These are phyloP conservation scores for Ichneumoninae sp. DNA, from an alignment of 2,888 invertebrate genomes.

Conservation along the genomic window DNA sequence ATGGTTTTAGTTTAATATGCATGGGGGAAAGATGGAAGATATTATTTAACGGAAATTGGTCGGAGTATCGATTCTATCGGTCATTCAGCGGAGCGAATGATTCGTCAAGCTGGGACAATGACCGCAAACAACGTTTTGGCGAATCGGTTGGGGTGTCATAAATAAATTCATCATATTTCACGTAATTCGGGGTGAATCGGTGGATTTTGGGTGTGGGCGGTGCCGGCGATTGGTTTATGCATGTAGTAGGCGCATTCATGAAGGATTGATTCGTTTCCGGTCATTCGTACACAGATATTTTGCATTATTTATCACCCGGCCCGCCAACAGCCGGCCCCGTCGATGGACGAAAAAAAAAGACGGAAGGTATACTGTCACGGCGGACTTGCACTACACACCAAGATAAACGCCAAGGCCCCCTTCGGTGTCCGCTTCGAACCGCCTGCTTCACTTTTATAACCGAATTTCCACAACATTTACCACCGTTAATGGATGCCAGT, in stretches of 20 bases:
- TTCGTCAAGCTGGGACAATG: conserved; percentile 57
- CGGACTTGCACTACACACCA: conserved; percentile 49
- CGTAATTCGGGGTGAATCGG: conserved; percentile 46
- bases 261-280: conserved; percentile 51
- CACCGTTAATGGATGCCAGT: conserved; percentile 72
- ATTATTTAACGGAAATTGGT: conserved; percentile 63
- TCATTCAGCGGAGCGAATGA: conserved; percentile 64
- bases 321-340: conserved; percentile 1
- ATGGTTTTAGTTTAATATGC: neutral
- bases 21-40: conserved; percentile 45
- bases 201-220: conserved; percentile 14
- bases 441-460: conserved; percentile 72
- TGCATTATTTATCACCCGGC: conserved; percentile 54
- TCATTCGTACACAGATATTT: conserved; percentile 56
- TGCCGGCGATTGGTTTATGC: neutral
- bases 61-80: conserved; percentile 52
- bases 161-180: conserved; percentile 62
- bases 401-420: conserved; percentile 57
- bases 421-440: conserved; percentile 29
- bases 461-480: conserved; percentile 74
- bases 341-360: conserved; percentile 8
- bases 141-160: conserved; percentile 44
- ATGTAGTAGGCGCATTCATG: conserved; percentile 18
- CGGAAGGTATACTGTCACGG: conserved; percentile 20
- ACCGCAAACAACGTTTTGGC: conserved; percentile 54